These are phyloP conservation scores for Apostichopus leukothele DNA, from an alignment of 53 echinoderm and acorn worm species.

Conservation along the genomic window DNA sequence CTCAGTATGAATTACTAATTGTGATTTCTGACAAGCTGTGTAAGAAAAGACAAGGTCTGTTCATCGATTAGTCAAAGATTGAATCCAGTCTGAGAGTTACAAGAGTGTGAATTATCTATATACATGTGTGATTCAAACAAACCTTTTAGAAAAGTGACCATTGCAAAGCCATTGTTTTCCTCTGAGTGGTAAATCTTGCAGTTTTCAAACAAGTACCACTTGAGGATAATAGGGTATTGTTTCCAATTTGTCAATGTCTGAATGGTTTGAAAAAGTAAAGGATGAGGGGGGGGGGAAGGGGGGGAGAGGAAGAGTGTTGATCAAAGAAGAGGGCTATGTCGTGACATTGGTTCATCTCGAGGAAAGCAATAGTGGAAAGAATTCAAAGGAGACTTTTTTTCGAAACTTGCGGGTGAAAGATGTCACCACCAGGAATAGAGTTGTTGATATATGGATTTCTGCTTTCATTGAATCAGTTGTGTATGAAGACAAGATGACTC, in stretches of 20 bases:
- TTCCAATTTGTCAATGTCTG: conserved; percentile 38
- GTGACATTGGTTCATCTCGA: too few species aligned
- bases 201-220: conserved; percentile 38
- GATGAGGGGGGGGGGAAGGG: background rate
- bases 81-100: background rate
- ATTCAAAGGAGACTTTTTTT: too few species aligned
- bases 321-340: too few species aligned
- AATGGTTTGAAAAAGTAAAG: background rate
- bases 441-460: too few species aligned
- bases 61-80: conserved; percentile 5
- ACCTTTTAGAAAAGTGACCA: background rate
- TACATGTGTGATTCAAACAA: background rate
- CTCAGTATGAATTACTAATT: conserved; percentile 34
- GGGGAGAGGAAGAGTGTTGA: too few species aligned
- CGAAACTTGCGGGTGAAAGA: too few species aligned
- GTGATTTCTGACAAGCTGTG: conserved; percentile 24
- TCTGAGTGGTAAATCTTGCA: conserved; percentile 29
- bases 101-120: conserved; percentile 34
- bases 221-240: conserved; percentile 23
- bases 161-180: background rate
- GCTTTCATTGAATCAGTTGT: too few species aligned
- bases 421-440: too few species aligned
- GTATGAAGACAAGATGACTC: too few species aligned
- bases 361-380: too few species aligned
- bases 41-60: conserved; percentile 4